Evolutionary conservation across 1,140 invertebrate species (phyloP).

Genomic region (Adelges cooleyi): DNA sequence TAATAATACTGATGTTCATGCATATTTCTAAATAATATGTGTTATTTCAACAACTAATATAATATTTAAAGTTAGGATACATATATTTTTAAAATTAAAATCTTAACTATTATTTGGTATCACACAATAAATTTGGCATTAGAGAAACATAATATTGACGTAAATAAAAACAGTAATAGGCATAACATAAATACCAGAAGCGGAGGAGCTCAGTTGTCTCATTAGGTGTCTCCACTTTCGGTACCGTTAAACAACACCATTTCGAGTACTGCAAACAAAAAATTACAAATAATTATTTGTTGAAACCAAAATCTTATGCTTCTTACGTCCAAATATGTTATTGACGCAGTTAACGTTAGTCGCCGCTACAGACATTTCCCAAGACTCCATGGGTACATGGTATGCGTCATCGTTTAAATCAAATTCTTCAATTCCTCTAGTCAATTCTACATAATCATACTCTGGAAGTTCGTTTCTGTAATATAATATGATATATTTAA

Average conservation of each 20-base stretch:
- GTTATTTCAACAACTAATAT: no score
- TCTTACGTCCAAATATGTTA: slow-evolving; percentile 5
- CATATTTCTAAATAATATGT: no score
- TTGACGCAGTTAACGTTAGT: slow-evolving; percentile 14
- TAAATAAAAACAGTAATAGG: neutral
- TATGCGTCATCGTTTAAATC: neutral
- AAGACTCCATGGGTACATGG: slow-evolving; percentile 15
- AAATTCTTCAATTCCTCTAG: neutral
- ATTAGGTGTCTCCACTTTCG: neutral
- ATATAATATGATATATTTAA: neutral
- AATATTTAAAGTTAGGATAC: no score
- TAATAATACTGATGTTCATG: no score
- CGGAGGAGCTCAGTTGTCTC: neutral
- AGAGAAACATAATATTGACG: neutral
- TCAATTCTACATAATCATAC: slow-evolving; percentile 4
- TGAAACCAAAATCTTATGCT: neutral
- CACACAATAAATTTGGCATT: slow-evolving; percentile 21
- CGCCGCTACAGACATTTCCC: slow-evolving; percentile 16
- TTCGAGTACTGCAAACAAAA: slow-evolving; percentile 6
- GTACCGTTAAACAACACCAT: neutral
- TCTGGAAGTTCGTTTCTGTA: slow-evolving; percentile 8
- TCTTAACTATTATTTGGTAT: no score
- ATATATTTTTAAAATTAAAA: no score
- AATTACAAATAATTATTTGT: neutral
- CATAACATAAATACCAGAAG: neutral